Evolutionary conservation across 2,797 vertebrate species (phyloP), one percentile per base, ranked within the genome.

Genomic region (Coendou prehensilis): DNA sequence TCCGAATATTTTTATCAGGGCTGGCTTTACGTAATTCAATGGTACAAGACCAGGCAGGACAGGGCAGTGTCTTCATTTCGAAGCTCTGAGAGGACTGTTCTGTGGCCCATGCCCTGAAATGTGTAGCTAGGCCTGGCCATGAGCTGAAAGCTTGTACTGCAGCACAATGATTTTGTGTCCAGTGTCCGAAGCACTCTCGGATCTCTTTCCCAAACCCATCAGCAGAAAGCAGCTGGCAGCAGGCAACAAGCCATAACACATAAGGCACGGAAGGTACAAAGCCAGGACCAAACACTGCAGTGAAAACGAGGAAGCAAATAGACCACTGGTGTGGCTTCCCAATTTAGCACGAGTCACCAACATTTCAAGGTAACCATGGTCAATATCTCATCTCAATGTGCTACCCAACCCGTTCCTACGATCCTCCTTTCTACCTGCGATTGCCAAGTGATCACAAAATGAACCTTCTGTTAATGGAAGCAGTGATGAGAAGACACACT

Each of bases 1-100:
- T 92, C 84, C 83, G 47, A 52, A 50, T 85, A 90, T 92, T 94
- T 96, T 91, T 80, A 13, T 69, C 47, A 50, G 18, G 30, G 15
- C 11, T 75, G 59, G 15, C 73, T 94, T 94, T 84, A 59, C 64
- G 37, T 89, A 90, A 95, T 54, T 79, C 50, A 95, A 23, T 82
- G 41, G 26, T 61, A 59, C 13, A 79, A 73, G 15, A 63, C 41
- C 41, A 78, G 11, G 26, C 5, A 84, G 45, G 20, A 75, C 45
- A 28, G n/a, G 28, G 9, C 26, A 61, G 6, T 59, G 26, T 85
- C 88, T 94, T 94, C 15, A 79, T 80, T 92, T 90, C 26, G 10
- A 91, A 28, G 28, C 79, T 30, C 41, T 6, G 59, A n/a, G 9
- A 69, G 93, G 82, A 56, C n/a, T 81, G 11, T n/a, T 89, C 59